Evolutionary conservation across 2,888 invertebrate genomes (phyloP), one percentile per base, ranked within the genome.

Genomic region (Drosophila peninsularis): DNA sequence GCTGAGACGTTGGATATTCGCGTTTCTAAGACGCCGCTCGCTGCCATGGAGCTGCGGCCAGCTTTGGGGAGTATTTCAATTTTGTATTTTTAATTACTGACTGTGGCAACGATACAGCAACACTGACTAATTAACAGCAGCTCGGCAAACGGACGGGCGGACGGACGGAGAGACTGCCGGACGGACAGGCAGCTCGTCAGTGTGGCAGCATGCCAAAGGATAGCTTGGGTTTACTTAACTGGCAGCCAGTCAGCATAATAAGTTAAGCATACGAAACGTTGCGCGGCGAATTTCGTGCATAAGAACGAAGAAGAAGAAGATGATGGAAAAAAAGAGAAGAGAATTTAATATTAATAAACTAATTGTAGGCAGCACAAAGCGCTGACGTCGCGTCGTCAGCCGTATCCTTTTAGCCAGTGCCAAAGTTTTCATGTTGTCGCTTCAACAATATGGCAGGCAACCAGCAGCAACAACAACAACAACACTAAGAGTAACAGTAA

Each of bases 321-420:
- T 47, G 58, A 54, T 3, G 37, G 2, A 30, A 7, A 19, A 6
- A 34, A 30, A 30, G 7, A 30, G 7, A 30, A 10, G 5, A 21
- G 34, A 36, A 50, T 76, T 78, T 66, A 81, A 83, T 81, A 83
- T 86, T 83, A 80, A 86, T 81, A 86, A 86, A 86, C 83, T 82
- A 82, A 80, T 80, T 86, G 86, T 82, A 82, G 66, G 73, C 69
- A 67, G 55, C 57, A 56, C 75, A 60, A 50, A 53, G 67, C 63
- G 42, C 58, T 49, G 41, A 27, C 45, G 37, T 30, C 36, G 27
- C 55, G 17, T 24, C 36, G 21, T 50, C 45, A 45, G 45, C 30
- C 30, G 11, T 17, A 30, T 27, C 45, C 45, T 17, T 52, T 75
- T 55, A 50, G 54, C 47, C 62, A 57, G 45, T 7, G 32, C 19